Evolutionary conservation across 2,113 vertebrate species (phyloP).

Genomic region (Saccopteryx leptura): DNA sequence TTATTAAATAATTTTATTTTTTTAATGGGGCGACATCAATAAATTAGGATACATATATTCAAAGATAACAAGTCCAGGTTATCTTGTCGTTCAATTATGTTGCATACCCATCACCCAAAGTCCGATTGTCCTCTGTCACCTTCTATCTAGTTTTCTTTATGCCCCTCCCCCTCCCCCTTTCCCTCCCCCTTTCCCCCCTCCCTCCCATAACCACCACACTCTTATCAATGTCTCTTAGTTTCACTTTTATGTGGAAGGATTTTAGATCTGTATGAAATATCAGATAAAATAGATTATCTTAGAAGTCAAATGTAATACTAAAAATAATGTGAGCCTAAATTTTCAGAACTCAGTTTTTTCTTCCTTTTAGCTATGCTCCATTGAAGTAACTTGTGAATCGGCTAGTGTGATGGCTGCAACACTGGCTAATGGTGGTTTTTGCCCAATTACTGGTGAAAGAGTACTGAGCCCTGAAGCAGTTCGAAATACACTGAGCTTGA

Average conservation of each 20-base stretch:
- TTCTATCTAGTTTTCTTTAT: no score
- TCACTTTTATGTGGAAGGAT: background rate
- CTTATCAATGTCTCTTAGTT: no score
- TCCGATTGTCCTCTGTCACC: no score
- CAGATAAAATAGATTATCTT: constrained; percentile 33
- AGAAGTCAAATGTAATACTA: background rate
- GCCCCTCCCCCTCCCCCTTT: no score
- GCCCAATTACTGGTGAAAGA: constrained; percentile 97
- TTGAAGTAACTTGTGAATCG: constrained; percentile 98
- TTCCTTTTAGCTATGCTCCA: constrained; percentile 95
- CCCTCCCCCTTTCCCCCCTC: no score
- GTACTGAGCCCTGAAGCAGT: constrained; percentile 98
- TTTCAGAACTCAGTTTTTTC: constrained; percentile 15
- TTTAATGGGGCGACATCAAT: no score
- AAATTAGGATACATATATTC: no score
- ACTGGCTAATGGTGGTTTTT: constrained; percentile 98
- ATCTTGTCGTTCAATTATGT: no score
- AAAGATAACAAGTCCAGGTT: no score
- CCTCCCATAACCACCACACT: no score
- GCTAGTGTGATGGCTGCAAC: constrained; percentile 99
- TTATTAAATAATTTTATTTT: no score
- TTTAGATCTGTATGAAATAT: constrained; percentile 50
- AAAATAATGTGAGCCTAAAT: background rate
- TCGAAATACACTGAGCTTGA: constrained; percentile 97
- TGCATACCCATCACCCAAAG: no score